Evolutionary conservation across 2,888 invertebrate genomes (phyloP).

Genomic region (Orthosia cruda): DNA sequence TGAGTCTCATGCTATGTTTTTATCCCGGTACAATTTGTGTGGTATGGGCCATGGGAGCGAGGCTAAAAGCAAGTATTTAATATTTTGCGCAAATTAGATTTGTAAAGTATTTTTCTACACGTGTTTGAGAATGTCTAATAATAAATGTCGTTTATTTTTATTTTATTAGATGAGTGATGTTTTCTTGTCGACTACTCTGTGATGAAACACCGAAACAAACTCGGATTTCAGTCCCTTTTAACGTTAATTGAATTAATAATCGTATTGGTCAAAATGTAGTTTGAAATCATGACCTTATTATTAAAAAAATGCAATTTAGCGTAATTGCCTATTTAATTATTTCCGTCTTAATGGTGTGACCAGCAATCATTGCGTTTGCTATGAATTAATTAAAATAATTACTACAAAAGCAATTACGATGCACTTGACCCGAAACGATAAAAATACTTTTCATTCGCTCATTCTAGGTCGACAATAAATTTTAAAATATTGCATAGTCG

Average conservation of each 20-base stretch:
- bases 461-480: constrained; percentile 50
- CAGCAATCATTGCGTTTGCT: constrained; percentile 28
- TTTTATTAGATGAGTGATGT: too few relatives aligned
- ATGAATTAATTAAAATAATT: constrained; percentile 40
- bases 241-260: too few relatives aligned
- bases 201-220: too few relatives aligned
- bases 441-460: constrained; percentile 50
- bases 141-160: too few relatives aligned
- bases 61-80: too few relatives aligned
- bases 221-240: too few relatives aligned
- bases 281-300: too few relatives aligned
- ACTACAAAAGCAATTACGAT: constrained; percentile 35
- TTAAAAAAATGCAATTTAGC: not conserved
- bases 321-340: constrained; percentile 36
- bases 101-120: not conserved
- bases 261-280: too few relatives aligned
- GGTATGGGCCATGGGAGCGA: too few relatives aligned
- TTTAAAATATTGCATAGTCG: constrained; percentile 44
- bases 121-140: not conserved
- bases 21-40: too few relatives aligned
- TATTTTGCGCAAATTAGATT: not conserved
- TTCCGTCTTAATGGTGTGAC: constrained; percentile 46
- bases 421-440: constrained; percentile 65
- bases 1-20: too few relatives aligned
- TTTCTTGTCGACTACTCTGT: too few relatives aligned